Base-by-base conservation (phyloP, 2,113 vertebrate genomes). In the Thunnus maccoyii region DNA sequence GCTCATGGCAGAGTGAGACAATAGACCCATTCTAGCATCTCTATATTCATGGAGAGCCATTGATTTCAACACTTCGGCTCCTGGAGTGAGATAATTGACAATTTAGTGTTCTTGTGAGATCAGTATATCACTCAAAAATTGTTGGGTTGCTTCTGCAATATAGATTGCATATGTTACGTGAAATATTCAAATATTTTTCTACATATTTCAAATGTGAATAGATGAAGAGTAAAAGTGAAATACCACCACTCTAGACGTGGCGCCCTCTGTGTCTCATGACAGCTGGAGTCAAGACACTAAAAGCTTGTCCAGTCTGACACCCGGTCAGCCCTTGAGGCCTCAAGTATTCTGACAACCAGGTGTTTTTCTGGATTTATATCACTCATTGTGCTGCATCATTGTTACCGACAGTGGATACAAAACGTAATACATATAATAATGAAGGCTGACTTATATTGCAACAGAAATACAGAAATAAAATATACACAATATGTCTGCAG, bases 1-100 rank as follows among this genome's bases (percentile, higher is more conserved):
- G 20, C 47, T 76, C 13, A n/a, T 66, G 48, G 17, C 41, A 56
- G 41, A 66, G 36, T 30, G 65, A 58, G 55, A 85, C 50, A 79
- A 65, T 25, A 2, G 55, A 25, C 17, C 60, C 25, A 25, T 84
- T 76, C 10, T 72, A 46, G 48, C 6, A 58, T 7, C 4, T 27
- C 8, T 44, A 11, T 7, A 55, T 22, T 48, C 17, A 46, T 3
- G 13, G 36, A 18, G 16, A 61, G 4, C 15, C 48, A 57, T 14
- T 18, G 11, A 51, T 67, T 67, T 67, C 54, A 61, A 51, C 52
- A 61, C 14, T 16, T 6, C 1, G 12, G 11, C 78, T 74, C 20
- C 48, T 56, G 27, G 47, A 65, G 14, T 3, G 25, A 54, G 5
- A n/a, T 8, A 36, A 55, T 4, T 3, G 1, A 44, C 3, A 9